A percentile compares a stretch with the other conserved stretches of the same genome.
These are phyloP conservation scores for Thomomys bottae DNA, from an alignment of 2,113 vertebrate genomes.

Conservation along the genomic window DNA sequence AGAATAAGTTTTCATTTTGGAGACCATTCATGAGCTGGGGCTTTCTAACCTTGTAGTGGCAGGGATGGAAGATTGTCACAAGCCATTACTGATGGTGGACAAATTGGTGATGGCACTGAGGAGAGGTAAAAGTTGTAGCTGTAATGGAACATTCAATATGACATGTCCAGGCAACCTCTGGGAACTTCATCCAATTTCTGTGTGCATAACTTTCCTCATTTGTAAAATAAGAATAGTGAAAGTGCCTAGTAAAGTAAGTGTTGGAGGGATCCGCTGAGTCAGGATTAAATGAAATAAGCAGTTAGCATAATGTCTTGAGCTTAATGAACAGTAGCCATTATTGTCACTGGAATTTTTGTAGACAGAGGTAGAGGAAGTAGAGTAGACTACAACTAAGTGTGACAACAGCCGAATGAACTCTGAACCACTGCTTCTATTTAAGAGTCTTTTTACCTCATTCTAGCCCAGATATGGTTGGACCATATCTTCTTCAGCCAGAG, in stretches of 20 bases:
- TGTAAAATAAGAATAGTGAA: slow-evolving; percentile 13
- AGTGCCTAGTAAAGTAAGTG: background rate
- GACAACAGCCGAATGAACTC: background rate
- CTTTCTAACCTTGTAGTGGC: background rate
- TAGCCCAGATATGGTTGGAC: background rate
- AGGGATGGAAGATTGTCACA: background rate
- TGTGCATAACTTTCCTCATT: background rate
- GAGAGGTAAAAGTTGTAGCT: background rate
- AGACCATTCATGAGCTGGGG: background rate
- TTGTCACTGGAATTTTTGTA: background rate
- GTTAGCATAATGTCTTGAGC: background rate
- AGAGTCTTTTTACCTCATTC: background rate
- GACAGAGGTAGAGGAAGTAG: background rate
- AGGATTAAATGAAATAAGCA: background rate
- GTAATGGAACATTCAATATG: background rate
- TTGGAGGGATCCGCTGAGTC: background rate
- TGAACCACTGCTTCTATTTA: background rate
- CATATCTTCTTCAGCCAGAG: too few species aligned
- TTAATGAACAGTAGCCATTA: background rate
- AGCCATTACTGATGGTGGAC: background rate
- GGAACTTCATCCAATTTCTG: background rate
- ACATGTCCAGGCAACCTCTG: background rate
- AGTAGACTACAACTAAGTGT: background rate
- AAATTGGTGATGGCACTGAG: background rate
- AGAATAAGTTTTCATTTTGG: slow-evolving; percentile 18